A percentile compares a stretch with the other conserved stretches of the same genome.
phyloP scores from a whole-genome alignment of 2,888 invertebrate genomes.

The Protodeltote pygarga region DNA sequence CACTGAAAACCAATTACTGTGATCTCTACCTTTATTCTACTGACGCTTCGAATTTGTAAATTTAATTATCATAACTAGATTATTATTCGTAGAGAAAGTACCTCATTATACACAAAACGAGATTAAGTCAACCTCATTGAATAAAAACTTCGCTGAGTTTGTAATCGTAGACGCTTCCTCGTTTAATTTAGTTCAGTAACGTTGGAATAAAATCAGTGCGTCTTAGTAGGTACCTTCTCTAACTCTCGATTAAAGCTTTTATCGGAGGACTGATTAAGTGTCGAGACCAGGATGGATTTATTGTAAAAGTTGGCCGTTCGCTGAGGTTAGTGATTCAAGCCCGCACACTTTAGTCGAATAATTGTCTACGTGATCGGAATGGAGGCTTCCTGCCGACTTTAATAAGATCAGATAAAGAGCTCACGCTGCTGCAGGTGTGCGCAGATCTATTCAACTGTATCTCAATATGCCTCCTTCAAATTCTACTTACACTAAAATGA shows the following conservation, averaged over 20 bases:
- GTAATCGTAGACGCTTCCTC: conserved; percentile 53
- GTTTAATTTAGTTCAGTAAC: conserved; percentile 70
- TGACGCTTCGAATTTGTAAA: too few relatives aligned
- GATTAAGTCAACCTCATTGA: conserved; percentile 40
- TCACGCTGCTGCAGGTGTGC: conserved; percentile 65
- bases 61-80: neutral
- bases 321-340: conserved; percentile 85
- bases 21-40: too few relatives aligned
- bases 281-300: conserved; percentile 85
- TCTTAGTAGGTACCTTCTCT: conserved; percentile 68
- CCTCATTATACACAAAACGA: conserved; percentile 8
- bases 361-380: conserved; percentile 87
- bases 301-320: conserved; percentile 86
- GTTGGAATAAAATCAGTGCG: conserved; percentile 70
- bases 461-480: conserved; percentile 24
- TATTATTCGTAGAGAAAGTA: neutral
- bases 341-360: conserved; percentile 86
- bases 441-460: conserved; percentile 47
- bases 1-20: too few relatives aligned
- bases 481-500: conserved; percentile 13
- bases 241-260: conserved; percentile 85
- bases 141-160: conserved; percentile 55
- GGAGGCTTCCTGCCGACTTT: conserved; percentile 73
- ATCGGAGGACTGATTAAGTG: conserved; percentile 86
- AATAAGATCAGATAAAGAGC: conserved; percentile 83